Percentiles rank a stretch among this genome's conserved stretches.
These are phyloP conservation scores for Helicolenus hilgendorfi DNA, from an alignment of 2,797 vertebrate species.

Conservation along the genomic window DNA sequence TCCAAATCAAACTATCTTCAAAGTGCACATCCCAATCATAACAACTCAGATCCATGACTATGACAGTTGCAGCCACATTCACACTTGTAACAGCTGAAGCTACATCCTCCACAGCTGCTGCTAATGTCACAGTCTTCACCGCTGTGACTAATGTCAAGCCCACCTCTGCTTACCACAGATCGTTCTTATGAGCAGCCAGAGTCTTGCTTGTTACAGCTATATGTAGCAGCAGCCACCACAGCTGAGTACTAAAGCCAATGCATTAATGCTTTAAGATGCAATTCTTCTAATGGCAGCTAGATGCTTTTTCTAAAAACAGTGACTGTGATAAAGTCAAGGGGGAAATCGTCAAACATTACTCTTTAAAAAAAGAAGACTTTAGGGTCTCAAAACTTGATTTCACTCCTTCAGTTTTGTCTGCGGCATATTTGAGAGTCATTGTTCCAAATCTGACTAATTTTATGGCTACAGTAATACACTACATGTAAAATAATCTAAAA, in stretches of 20 bases:
- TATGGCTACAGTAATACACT: not conserved
- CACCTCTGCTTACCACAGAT: slow-evolving; percentile 33
- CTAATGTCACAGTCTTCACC: slow-evolving; percentile 53
- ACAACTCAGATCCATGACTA: slow-evolving; percentile 1
- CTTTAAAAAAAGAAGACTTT: not conserved
- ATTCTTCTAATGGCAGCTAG: not conserved
- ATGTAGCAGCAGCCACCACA: slow-evolving; percentile 2
- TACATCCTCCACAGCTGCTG: slow-evolving; percentile 56
- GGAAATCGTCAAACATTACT: not conserved
- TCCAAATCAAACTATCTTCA: slow-evolving; percentile 4
- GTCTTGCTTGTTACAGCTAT: slow-evolving; percentile 19
- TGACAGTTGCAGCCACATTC: slow-evolving; percentile 38
- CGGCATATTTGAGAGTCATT: not conserved
- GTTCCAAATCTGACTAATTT: not conserved
- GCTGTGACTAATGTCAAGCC: slow-evolving; percentile 44
- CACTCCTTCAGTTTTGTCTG: not conserved
- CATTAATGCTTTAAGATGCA: not conserved
- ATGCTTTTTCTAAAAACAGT: not conserved
- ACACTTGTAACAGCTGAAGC: slow-evolving; percentile 55
- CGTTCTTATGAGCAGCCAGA: slow-evolving; percentile 16
- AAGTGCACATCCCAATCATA: not conserved
- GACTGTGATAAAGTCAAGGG: not conserved
- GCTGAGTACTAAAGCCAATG: not conserved
- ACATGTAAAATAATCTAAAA: not conserved
- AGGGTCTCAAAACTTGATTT: not conserved